Conservation (phyloP, 2,888 invertebrate species). For the Calameuta filiformis region DNA sequence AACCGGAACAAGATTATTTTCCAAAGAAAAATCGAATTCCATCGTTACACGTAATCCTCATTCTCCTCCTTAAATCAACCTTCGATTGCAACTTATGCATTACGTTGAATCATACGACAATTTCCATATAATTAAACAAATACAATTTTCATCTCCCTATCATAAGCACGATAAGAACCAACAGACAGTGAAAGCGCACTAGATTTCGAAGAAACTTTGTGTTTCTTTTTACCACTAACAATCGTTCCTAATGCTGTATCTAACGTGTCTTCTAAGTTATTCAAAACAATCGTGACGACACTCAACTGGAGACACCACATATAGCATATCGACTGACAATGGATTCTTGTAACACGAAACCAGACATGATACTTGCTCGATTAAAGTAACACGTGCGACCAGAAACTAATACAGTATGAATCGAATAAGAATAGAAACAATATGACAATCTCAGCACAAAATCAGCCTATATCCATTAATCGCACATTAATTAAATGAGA, state of each 20-base stretch:
- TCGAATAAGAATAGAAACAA: background rate
- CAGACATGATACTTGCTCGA: background rate
- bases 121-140: background rate
- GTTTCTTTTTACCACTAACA: background rate
- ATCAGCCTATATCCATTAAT: no score
- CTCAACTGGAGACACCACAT: background rate
- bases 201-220: background rate
- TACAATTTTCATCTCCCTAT: background rate
- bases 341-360: background rate
- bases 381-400: background rate
- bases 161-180: background rate
- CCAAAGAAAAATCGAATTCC: constrained; percentile 40
- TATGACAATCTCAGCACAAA: background rate
- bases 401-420: background rate
- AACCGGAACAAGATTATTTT: constrained; percentile 35
- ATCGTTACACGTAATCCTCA: constrained; percentile 20
- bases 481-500: no score
- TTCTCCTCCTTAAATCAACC: background rate
- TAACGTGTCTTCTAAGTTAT: background rate
- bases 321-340: background rate
- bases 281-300: background rate
- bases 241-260: background rate
- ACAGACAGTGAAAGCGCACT: background rate
- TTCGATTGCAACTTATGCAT: background rate
- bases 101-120: background rate